Evolutionary conservation across 1,140 invertebrate genomes (phyloP), one percentile per base, ranked within the genome.

Genomic region (Phthorimaea operculella): DNA sequence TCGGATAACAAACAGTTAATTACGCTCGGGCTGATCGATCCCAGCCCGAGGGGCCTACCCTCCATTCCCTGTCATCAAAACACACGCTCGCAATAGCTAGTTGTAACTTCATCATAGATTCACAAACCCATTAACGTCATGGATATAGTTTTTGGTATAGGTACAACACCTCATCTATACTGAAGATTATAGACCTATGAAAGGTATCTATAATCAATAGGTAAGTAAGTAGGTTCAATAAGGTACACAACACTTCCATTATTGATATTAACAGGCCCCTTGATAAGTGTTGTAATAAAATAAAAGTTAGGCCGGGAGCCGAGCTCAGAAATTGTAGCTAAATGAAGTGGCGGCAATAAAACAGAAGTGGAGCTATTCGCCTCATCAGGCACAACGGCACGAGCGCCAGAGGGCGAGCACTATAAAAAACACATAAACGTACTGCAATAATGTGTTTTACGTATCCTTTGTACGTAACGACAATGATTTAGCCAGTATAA

Each of bases 1-100:
- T 39, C 36, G 36, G n/a, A 52, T 68, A 64, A 67, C 72, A 71
- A 76, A 74, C 71, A 71, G 73, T 69, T 76, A 79, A 78, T 76
- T 76, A 73, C 68, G 36, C 51, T 10, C 10, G 10, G 36, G 56
- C 56, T 68, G 69, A 76, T 79, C 63, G 69, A 76, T 79, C 63
- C 54, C 51, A 52, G 55, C 66, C 60, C 60, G 33, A 44, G 69
- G 60, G 66, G n/a, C 36, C 36, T 39, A 5, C 36, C 36, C n/a
- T 12, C 36, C 36, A n/a, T 28, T 28, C 21, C 6, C 21, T 28
- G 21, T 4, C 21, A 28, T 28, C 21, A 28, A 28, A 28, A 28
- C 21, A 28, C 21, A 28, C 21, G 21, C 6, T 6, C 21, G 6
- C 21, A 28, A 28, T 28, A 28, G 21, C 21, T 4, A 28, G 21